Percentiles rank a stretch among this genome's conserved stretches.
phyloP scores from a whole-genome alignment of 2,113 vertebrate species.

The Morone chrysops region DNA sequence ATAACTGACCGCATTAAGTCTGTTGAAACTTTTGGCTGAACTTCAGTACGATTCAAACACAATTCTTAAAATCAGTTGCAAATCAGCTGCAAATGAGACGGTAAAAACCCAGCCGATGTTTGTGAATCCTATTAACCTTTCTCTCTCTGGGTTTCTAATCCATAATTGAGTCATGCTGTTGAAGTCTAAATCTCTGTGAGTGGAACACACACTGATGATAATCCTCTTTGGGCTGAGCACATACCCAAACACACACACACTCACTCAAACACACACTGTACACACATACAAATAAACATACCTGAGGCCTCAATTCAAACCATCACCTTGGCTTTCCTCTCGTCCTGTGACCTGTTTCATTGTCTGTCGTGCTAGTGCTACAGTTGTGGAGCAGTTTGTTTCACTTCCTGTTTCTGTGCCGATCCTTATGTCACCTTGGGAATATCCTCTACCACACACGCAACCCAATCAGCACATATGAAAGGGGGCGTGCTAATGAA shows the following conservation, averaged over 20 bases:
- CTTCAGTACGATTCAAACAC: slow-evolving; percentile 15
- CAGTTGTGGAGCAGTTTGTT: neutral
- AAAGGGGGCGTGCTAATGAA: neutral
- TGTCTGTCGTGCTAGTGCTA: neutral
- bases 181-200: slow-evolving; percentile 74
- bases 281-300: slow-evolving; percentile 52
- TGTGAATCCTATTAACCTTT: slow-evolving; percentile 76
- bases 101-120: slow-evolving; percentile 48
- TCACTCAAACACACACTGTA: slow-evolving; percentile 16
- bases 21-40: neutral
- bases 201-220: slow-evolving; percentile 71
- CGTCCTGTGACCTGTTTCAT: slow-evolving; percentile 47
- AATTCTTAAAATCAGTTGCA: slow-evolving; percentile 41
- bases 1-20: neutral
- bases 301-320: slow-evolving; percentile 36
- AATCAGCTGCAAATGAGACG: slow-evolving; percentile 48
- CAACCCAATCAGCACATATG: neutral
- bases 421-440: slow-evolving; percentile 47
- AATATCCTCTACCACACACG: slow-evolving; percentile 15
- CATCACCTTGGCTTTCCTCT: slow-evolving; percentile 39
- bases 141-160: slow-evolving; percentile 73
- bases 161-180: slow-evolving; percentile 81
- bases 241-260: slow-evolving; percentile 19
- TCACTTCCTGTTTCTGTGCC: slow-evolving; percentile 27
- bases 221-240: slow-evolving; percentile 76